A percentile compares a stretch with the other conserved stretches of the same genome.
These are phyloP conservation scores for Etia nguti DNA, from an alignment of 2,113 vertebrate genomes.

Conservation along the genomic window DNA sequence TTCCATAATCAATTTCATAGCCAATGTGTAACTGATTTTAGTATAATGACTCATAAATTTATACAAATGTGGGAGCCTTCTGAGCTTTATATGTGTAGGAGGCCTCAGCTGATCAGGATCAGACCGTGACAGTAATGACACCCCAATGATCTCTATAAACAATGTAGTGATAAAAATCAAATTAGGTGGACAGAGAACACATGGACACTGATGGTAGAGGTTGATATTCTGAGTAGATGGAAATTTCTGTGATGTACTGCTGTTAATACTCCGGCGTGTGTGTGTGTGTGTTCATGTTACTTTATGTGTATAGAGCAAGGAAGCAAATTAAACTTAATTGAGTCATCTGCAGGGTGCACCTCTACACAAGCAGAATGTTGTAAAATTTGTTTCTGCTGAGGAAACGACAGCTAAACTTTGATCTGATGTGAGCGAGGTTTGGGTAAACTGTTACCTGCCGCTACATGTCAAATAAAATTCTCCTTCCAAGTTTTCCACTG, in stretches of 20 bases:
- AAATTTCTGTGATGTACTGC: neutral
- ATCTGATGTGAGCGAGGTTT: slow-evolving; percentile 15
- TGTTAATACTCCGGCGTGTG: neutral
- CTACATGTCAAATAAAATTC: neutral
- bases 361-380: neutral
- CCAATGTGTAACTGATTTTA: neutral
- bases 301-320: neutral
- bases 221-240: neutral
- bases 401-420: slow-evolving; percentile 25
- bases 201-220: neutral
- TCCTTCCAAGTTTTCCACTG: neutral
- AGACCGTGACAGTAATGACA: neutral
- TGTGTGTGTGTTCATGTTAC: neutral
- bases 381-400: neutral
- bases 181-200: neutral
- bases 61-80: neutral
- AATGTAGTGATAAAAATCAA: neutral
- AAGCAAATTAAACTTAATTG: slow-evolving; percentile 34
- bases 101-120: neutral
- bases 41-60: neutral
- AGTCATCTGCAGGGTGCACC: slow-evolving; percentile 6
- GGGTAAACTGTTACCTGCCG: slow-evolving; percentile 13
- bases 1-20: neutral
- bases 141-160: neutral
- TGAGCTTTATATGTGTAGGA: neutral